Conservation (phyloP, 2,888 invertebrate species). For the Sphaerophoria rueppellii region DNA sequence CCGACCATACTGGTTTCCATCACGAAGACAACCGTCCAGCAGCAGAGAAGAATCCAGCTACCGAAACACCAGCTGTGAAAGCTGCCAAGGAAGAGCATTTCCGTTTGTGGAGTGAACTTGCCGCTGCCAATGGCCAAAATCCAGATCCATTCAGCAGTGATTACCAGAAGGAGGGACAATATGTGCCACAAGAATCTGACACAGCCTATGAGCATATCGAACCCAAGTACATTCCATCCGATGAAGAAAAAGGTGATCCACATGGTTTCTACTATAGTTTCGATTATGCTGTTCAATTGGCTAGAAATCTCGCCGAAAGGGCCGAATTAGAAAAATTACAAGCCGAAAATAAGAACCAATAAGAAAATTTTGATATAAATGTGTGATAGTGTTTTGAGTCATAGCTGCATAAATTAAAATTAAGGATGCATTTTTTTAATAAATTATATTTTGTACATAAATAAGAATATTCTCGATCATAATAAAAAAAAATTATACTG, state of each 20-base stretch:
- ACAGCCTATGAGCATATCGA: constrained; percentile 79
- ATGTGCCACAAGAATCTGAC: constrained; percentile 77
- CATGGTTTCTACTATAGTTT: constrained; percentile 89
- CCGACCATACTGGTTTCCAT: constrained; percentile 90
- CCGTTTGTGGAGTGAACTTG: constrained; percentile 87
- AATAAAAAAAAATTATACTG: too few species aligned
- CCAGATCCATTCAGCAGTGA: constrained; percentile 82
- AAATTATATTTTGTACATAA: too few species aligned
- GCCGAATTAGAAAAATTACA: constrained; percentile 79
- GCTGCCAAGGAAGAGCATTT: constrained; percentile 88
- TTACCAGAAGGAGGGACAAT: constrained; percentile 78
- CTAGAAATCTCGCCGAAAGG: constrained; percentile 80
- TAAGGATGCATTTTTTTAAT: too few species aligned
- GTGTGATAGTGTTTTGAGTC: too few species aligned
- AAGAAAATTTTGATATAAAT: too few species aligned
- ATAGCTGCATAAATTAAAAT: too few species aligned
- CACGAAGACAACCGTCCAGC: constrained; percentile 89
- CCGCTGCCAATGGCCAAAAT: constrained; percentile 83
- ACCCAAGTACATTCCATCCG: constrained; percentile 80
- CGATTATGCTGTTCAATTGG: constrained; percentile 85
- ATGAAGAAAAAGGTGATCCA: constrained; percentile 84
- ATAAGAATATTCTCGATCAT: too few species aligned
- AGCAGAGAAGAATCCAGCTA: constrained; percentile 85
- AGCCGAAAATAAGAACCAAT: constrained; percentile 76
- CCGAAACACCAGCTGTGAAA: constrained; percentile 88